Conservation (phyloP, 1,140 invertebrate genomes). For the Panulirus ornatus region DNA sequence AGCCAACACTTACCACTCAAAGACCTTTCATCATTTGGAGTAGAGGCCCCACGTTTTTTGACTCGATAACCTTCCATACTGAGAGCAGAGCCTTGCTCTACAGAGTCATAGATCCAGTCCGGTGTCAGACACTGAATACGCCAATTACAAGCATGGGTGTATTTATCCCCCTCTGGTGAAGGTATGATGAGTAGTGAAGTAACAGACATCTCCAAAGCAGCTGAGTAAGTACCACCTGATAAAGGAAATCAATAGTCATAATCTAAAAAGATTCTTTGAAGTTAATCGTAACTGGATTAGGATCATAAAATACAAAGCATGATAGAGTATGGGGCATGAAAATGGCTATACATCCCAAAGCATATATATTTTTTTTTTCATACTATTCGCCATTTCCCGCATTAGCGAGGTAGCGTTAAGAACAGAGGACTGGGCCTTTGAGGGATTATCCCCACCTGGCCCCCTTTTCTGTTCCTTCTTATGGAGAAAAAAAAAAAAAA, state of each 20-base stretch:
- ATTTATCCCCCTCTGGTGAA: conserved; percentile 86
- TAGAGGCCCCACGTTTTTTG: conserved; percentile 77
- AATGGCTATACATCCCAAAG: too few species aligned
- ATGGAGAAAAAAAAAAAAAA: too few species aligned
- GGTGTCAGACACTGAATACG: conserved; percentile 85
- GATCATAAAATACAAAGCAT: too few species aligned
- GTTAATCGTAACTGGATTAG: too few species aligned
- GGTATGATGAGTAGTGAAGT: conserved; percentile 81
- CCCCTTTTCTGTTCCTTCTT: too few species aligned
- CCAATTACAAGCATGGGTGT: conserved; percentile 87
- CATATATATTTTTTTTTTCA: too few species aligned
- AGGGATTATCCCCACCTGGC: too few species aligned
- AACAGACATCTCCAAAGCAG: conserved; percentile 80
- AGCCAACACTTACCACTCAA: conserved; percentile 53
- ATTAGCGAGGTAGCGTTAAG: too few species aligned
- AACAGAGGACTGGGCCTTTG: too few species aligned
- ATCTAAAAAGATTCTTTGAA: too few species aligned
- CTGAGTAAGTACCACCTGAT: conserved; percentile 79
- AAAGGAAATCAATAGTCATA: neutral
- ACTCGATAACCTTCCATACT: conserved; percentile 84
- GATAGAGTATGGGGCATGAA: too few species aligned
- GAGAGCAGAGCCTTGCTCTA: conserved; percentile 85
- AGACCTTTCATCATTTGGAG: conserved; percentile 65
- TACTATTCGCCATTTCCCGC: too few species aligned
- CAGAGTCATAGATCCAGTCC: conserved; percentile 89